Evolutionary conservation across 2,888 invertebrate genomes (phyloP).

Genomic region (Piscicola geometra): DNA sequence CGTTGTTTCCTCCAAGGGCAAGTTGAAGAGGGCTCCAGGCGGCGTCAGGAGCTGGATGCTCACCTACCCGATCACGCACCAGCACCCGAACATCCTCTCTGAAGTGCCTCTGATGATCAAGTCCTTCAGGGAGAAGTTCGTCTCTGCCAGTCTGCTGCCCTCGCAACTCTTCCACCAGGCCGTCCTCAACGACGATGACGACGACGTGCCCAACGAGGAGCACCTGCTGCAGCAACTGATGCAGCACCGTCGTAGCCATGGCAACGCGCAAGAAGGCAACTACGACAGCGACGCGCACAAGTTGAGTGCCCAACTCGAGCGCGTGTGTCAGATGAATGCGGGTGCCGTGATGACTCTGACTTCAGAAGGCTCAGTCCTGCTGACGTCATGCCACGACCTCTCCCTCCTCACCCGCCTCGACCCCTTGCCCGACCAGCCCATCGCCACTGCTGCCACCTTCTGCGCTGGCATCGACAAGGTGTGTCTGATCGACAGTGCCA

Average conservation of each 20-base stretch:
- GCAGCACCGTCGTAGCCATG: background rate
- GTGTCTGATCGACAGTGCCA: slow-evolving; percentile 75
- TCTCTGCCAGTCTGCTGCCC: slow-evolving; percentile 11
- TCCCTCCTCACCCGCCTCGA: slow-evolving; percentile 64
- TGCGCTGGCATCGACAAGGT: slow-evolving; percentile 70
- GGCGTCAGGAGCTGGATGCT: background rate
- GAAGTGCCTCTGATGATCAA: background rate
- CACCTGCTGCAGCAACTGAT: background rate
- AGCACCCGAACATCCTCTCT: background rate
- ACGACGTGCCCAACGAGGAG: slow-evolving; percentile 1
- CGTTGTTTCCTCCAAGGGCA: background rate
- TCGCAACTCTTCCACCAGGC: slow-evolving; percentile 7
- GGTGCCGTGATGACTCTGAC: slow-evolving; percentile 57
- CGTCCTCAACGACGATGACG: slow-evolving; percentile 21
- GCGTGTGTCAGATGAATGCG: background rate
- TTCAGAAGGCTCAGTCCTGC: slow-evolving; percentile 68
- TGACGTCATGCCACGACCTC: slow-evolving; percentile 70
- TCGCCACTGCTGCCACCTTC: slow-evolving; percentile 14
- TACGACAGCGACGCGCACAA: background rate
- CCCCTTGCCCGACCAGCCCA: slow-evolving; percentile 5
- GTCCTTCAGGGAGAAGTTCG: background rate
- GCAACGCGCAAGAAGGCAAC: background rate
- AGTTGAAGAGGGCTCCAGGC: background rate
- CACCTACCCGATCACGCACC: background rate
- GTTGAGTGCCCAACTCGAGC: background rate